phyloP scores from a whole-genome alignment of 2,888 invertebrate species.

The Prenolepis imparis region DNA sequence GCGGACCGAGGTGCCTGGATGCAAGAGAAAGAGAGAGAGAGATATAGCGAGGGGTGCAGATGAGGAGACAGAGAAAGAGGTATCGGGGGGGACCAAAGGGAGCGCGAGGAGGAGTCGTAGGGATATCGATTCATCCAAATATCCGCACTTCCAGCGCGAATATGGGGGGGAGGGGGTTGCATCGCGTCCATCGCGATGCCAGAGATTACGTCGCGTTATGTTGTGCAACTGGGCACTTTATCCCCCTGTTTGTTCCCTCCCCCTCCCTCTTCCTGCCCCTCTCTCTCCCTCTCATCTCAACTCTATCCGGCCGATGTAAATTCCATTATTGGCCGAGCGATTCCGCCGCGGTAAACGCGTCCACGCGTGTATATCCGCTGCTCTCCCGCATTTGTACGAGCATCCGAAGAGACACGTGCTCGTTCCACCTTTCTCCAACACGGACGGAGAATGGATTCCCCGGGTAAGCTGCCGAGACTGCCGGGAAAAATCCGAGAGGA shows the following conservation, averaged over 20 bases:
- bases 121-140: slow-evolving; percentile 69
- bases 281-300: not conserved
- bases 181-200: slow-evolving; percentile 54
- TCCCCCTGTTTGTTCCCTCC: not conserved
- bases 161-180: slow-evolving; percentile 30
- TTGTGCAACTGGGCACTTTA: slow-evolving; percentile 23
- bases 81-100: not conserved
- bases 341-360: slow-evolving; percentile 49
- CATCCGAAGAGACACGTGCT: slow-evolving; percentile 34
- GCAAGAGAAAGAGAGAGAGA: not conserved
- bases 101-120: slow-evolving; percentile 45
- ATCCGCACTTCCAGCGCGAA: slow-evolving; percentile 57
- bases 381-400: slow-evolving; percentile 20
- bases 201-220: slow-evolving; percentile 63
- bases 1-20: slow-evolving; percentile 41
- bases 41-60: slow-evolving; percentile 15
- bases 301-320: slow-evolving; percentile 53
- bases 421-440: not conserved
- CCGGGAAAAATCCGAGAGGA: not conserved
- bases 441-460: slow-evolving; percentile 42
- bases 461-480: not conserved
- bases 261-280: not conserved
- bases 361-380: slow-evolving; percentile 35
- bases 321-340: slow-evolving; percentile 58
- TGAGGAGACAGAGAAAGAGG: slow-evolving; percentile 14